A percentile compares a stretch with the other conserved stretches of the same genome.
These are phyloP conservation scores for Schlechtendalia chinensis DNA, from an alignment of 1,140 invertebrate genomes.

Conservation along the genomic window DNA sequence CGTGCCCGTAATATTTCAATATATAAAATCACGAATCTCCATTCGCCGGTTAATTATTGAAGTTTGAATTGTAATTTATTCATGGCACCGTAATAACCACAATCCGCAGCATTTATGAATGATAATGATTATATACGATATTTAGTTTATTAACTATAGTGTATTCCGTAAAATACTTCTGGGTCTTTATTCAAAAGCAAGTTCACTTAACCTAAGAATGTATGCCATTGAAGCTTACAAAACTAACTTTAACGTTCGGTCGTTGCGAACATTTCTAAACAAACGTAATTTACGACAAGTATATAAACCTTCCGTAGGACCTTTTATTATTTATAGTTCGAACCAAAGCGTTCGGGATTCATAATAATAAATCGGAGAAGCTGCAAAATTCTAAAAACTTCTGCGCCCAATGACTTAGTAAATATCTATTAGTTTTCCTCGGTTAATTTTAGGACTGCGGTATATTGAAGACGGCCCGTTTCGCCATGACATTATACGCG, in stretches of 20 bases:
- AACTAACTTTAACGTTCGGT: constrained; percentile 35
- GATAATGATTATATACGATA: neutral
- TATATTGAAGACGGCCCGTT: neutral
- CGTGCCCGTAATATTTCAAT: no score
- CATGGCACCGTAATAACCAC: neutral
- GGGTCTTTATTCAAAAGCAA: constrained; percentile 41
- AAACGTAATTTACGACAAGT: constrained; percentile 40
- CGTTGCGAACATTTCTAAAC: constrained; percentile 40
- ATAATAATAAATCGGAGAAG: constrained; percentile 26
- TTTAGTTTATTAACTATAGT: constrained; percentile 24
- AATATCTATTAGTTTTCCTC: neutral
- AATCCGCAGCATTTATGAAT: constrained; percentile 1
- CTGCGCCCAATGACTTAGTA: neutral
- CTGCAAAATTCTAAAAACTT: constrained; percentile 7
- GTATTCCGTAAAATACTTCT: constrained; percentile 8
- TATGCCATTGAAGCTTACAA: constrained; percentile 30
- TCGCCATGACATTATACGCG: no score
- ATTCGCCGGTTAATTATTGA: neutral
- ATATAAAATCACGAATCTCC: no score
- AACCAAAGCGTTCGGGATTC: neutral
- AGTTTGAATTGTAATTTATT: constrained; percentile 12
- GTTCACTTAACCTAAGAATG: constrained; percentile 25
- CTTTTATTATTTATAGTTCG: constrained; percentile 38
- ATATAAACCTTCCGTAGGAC: constrained; percentile 15
- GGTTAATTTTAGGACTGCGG: neutral